A percentile compares a stretch with the other conserved stretches of the same genome.
Conservation (phyloP, 1,140 invertebrate genomes). For the Coelopa frigida region DNA sequence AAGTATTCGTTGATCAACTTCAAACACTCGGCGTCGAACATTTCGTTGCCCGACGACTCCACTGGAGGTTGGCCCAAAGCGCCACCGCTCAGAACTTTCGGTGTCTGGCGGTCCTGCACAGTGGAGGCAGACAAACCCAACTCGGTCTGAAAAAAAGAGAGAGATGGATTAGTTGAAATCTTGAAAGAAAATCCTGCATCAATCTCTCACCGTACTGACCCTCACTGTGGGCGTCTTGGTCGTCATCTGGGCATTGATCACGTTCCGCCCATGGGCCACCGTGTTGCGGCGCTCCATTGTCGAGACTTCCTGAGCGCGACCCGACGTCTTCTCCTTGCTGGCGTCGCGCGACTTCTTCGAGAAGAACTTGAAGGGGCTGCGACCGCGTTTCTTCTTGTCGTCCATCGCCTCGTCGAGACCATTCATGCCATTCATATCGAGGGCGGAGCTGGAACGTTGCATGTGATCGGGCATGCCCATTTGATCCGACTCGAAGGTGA, state of each 20-base stretch:
- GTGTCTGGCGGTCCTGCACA: slow-evolving; percentile 55
- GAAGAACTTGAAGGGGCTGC: slow-evolving; percentile 79
- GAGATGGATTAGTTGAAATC: no score
- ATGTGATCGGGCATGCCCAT: slow-evolving; percentile 44
- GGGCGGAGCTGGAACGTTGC: slow-evolving; percentile 65
- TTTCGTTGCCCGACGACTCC: slow-evolving; percentile 72
- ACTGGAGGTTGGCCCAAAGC: slow-evolving; percentile 57
- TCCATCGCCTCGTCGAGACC: slow-evolving; percentile 55
- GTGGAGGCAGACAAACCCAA: no score
- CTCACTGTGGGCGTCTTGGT: slow-evolving; percentile 35
- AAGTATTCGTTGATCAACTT: slow-evolving; percentile 97
- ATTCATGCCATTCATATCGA: slow-evolving; percentile 61
- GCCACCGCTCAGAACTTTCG: slow-evolving; percentile 63
- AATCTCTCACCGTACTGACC: no score
- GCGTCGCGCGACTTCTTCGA: slow-evolving; percentile 42
- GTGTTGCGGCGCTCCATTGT: slow-evolving; percentile 38
- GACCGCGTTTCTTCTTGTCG: slow-evolving; percentile 77
- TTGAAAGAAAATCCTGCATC: no score
- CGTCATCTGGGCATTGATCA: slow-evolving; percentile 36
- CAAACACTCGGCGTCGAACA: slow-evolving; percentile 78
- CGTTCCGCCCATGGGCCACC: slow-evolving; percentile 39
- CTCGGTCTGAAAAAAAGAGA: slow-evolving; percentile 29
- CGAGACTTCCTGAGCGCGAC: slow-evolving; percentile 19
- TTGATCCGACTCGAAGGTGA: slow-evolving; percentile 34
- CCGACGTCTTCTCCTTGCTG: slow-evolving; percentile 36